A percentile compares a stretch with the other conserved stretches of the same genome.
Evolutionary conservation across 2,888 invertebrate genomes (phyloP).

Genomic region (Tetheella fluctuosa): DNA sequence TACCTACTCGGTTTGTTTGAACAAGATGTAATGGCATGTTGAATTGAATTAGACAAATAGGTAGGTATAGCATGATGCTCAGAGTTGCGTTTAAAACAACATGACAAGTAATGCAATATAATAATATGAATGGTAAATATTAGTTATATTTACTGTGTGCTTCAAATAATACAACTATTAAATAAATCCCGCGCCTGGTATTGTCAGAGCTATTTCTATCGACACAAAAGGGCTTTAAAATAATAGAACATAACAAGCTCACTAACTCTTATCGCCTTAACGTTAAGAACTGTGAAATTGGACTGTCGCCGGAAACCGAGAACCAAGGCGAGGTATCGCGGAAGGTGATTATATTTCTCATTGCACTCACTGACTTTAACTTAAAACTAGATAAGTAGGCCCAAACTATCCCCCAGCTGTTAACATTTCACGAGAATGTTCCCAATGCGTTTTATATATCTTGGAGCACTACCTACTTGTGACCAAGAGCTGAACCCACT

Average conservation of each 20-base stretch:
- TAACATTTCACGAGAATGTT: slow-evolving; percentile 42
- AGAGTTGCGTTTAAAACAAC: too few species aligned
- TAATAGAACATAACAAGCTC: slow-evolving; percentile 61
- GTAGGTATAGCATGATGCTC: not conserved
- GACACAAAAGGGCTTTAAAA: slow-evolving; percentile 54
- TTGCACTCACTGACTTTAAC: not conserved
- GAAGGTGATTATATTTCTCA: slow-evolving; percentile 33
- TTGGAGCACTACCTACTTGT: slow-evolving; percentile 53
- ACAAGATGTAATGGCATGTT: not conserved
- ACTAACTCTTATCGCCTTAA: slow-evolving; percentile 63
- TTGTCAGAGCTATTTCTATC: slow-evolving; percentile 26
- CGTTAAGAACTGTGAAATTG: slow-evolving; percentile 69
- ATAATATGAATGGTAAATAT: too few species aligned
- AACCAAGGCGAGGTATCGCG: slow-evolving; percentile 15
- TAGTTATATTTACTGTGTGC: too few species aligned
- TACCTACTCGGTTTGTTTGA: not conserved
- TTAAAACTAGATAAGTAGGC: slow-evolving; percentile 24
- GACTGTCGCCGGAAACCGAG: slow-evolving; percentile 41
- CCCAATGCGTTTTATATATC: slow-evolving; percentile 62
- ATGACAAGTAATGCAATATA: too few species aligned
- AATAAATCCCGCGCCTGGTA: slow-evolving; percentile 13
- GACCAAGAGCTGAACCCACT: slow-evolving; percentile 57
- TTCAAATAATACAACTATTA: not conserved
- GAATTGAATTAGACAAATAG: not conserved
- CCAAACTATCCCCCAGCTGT: slow-evolving; percentile 21